Evolutionary conservation across 2,888 invertebrate genomes (phyloP), one percentile per base, ranked within the genome.

Genomic region (Polydesmus complanatus): DNA sequence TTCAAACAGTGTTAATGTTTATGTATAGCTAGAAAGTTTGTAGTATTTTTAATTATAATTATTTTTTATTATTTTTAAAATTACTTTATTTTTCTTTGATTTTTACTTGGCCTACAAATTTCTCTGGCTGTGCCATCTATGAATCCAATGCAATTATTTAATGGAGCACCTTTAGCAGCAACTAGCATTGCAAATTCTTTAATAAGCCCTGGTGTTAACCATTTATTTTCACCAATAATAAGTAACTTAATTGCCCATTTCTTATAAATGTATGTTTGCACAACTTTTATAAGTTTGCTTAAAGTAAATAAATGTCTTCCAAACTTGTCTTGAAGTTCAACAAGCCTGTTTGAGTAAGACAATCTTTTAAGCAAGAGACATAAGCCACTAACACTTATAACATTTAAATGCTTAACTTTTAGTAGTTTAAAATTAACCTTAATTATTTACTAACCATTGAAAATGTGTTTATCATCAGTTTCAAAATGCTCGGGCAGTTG

Each of bases 61-160:
- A n/a, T n/a, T n/a, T n/a, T n/a, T n/a, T n/a, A n/a, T n/a, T n/a
- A n/a, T n/a, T n/a, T n/a, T n/a, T n/a, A n/a, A n/a, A n/a, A n/a
- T n/a, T n/a, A n/a, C n/a, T n/a, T n/a, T n/a, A n/a, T n/a, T 27
- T 37, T 5, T 11, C 18, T 23, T 47, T 58, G 54, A 3, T 21
- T 23, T 26, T 26, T 14, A 11, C n/a, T 22, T 27, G 54, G 54
- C 11, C 54, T 5, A 54, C 54, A 54, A 54, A 54, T 54, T 54
- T 21, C 26, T 27, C 54, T 54, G 22, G 54, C 54, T n/a, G 54
- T 54, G 3, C 54, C 54, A n/a, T 54, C 23, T 8, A 54, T 21
- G 23, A 54, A 54, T 8, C 37, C 37, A 37, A 14, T 14, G 8
- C 5, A 5, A 37, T 37, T 37, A 8, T 37, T 5, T 8, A 37